Evolutionary conservation across 1,140 invertebrate species (phyloP).

Genomic region (Euwallacea fornicatus): DNA sequence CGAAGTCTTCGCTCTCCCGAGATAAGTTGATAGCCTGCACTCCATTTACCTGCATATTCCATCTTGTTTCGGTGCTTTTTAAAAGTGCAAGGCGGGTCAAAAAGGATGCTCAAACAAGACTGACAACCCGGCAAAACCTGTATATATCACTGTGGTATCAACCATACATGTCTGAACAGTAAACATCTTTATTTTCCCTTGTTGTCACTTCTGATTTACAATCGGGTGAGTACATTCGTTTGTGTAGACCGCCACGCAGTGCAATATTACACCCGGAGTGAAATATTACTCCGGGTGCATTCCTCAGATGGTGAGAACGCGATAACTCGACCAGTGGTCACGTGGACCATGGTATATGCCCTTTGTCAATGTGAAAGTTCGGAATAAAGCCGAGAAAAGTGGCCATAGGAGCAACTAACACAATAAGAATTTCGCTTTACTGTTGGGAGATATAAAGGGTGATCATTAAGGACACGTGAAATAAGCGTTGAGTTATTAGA

Average conservation of each 20-base stretch:
- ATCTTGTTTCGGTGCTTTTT: too few species aligned
- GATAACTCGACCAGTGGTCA: constrained; percentile 24
- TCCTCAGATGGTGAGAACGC: constrained; percentile 33
- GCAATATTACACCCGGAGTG: constrained; percentile 33
- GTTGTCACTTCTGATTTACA: constrained; percentile 36
- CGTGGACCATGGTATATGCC: constrained; percentile 18
- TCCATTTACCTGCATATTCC: too few species aligned
- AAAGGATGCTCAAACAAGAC: background rate
- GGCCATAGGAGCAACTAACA: too few species aligned
- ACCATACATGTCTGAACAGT: constrained; percentile 25
- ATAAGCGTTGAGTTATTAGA: too few species aligned
- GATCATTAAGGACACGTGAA: too few species aligned
- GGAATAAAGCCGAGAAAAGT: background rate
- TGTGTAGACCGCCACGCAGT: constrained; percentile 26
- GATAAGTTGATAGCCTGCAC: too few species aligned
- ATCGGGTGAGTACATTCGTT: constrained; percentile 32
- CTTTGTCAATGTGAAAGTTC: constrained; percentile 23
- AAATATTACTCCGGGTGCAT: constrained; percentile 29
- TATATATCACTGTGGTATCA: background rate
- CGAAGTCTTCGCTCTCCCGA: too few species aligned
- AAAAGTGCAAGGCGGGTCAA: background rate
- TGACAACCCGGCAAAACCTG: background rate
- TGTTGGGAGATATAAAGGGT: too few species aligned
- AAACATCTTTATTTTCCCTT: constrained; percentile 35
- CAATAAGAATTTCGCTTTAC: too few species aligned